Evolutionary conservation across 2,113 vertebrate genomes (phyloP), one percentile per base, ranked within the genome.

Genomic region (Semicossyphus pulcher): DNA sequence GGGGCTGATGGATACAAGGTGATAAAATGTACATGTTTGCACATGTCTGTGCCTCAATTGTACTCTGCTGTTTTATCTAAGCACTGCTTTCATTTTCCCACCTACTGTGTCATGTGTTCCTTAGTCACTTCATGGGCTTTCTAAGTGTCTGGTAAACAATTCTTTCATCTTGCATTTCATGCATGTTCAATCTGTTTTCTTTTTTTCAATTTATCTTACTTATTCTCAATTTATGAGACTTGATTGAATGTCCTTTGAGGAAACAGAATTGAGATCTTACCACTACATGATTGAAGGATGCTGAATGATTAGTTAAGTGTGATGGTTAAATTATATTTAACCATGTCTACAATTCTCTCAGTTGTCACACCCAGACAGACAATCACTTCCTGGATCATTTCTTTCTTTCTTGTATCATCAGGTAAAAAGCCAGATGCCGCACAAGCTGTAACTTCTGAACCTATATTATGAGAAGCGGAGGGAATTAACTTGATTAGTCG

Each of bases 401-500:
- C 41, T 44, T 37, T 58, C n/a, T 32, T 18, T 26, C 3, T 47
- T 25, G 11, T 23, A n/a, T 63, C 39, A 58, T 42, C 37, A 58
- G 52, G 10, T 74, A 53, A 53, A 79, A n/a, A n/a, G n/a, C n/a
- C n/a, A n/a, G n/a, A n/a, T n/a, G n/a, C n/a, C n/a, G n/a, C n/a
- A n/a, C n/a, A n/a, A 75, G 20, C 66, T 34, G 57, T 58, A 60
- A 88, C 79, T 78, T 83, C 60, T 88, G 75, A 76, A 67, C 73
- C 41, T 62, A 53, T 83, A 79, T 81, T 71, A 61, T 69, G 47
- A 53, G 60, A 86, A 61, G 64, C 49, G 36, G 39, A 73, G 57
- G 34, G 66, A 52, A 74, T 63, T 86, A 86, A 89, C 57, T 57
- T 25, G 57, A 88, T 91, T 81, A 85, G 63, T 57, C 18, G 15